Percentiles rank a stretch among this genome's conserved stretches.
Conservation (phyloP, 2,113 vertebrate species). For the Clupea harengus region DNA sequence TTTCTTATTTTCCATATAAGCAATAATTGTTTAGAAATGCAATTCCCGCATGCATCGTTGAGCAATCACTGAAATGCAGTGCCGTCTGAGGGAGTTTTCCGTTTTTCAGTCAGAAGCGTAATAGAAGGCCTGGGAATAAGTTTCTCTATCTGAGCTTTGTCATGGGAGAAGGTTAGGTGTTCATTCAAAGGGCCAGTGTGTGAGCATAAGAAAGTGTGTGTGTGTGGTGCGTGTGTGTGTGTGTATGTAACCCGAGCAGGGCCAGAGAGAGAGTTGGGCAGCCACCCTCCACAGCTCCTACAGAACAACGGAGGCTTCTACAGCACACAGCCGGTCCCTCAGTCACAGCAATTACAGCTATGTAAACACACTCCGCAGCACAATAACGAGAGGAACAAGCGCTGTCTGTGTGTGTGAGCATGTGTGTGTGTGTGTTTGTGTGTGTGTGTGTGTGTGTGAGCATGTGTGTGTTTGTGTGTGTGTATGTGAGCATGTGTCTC, state of each 20-base stretch:
- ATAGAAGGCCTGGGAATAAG: not conserved
- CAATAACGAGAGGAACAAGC: slow-evolving; percentile 39
- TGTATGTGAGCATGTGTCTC: not conserved
- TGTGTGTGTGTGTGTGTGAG: slow-evolving; percentile 10
- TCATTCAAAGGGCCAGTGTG: slow-evolving; percentile 4
- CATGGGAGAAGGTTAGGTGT: not conserved
- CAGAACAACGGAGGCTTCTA: not conserved
- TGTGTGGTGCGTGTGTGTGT: not conserved
- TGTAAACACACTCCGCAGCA: slow-evolving; percentile 40
- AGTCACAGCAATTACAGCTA: slow-evolving; percentile 33
- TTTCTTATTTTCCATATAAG: no score
- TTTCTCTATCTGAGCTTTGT: not conserved
- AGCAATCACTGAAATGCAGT: not conserved
- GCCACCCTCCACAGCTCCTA: slow-evolving; percentile 12
- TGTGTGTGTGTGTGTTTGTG: not conserved
- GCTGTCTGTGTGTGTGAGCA: not conserved
- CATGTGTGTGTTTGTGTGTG: not conserved
- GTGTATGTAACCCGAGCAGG: not conserved
- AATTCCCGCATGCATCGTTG: not conserved
- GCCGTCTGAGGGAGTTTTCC: not conserved
- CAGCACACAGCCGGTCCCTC: not conserved
- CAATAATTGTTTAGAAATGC: no score
- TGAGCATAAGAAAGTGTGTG: not conserved
- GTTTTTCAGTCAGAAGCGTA: not conserved
- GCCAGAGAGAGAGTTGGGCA: slow-evolving; percentile 4